Percentiles rank a stretch among this genome's conserved stretches.
These are phyloP conservation scores for Engystomops pustulosus DNA, from an alignment of 2,113 vertebrate genomes.

Conservation along the genomic window DNA sequence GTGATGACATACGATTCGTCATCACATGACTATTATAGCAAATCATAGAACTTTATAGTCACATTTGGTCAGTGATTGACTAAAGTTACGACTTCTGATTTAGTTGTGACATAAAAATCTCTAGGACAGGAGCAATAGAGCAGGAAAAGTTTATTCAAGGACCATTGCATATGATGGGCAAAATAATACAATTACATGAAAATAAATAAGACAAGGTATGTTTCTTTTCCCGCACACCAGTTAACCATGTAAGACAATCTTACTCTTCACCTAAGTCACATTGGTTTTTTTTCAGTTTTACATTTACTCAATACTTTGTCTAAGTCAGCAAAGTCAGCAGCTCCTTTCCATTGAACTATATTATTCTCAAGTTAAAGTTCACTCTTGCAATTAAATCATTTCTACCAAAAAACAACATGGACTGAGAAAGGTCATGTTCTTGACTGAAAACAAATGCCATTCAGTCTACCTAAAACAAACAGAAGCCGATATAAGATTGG, in stretches of 20 bases:
- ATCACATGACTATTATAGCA: too few relatives aligned
- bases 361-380: conserved; percentile 17
- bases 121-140: too few relatives aligned
- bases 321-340: not conserved
- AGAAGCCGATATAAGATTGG: not conserved
- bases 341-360: not conserved
- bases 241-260: not conserved
- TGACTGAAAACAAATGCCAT: conserved; percentile 21
- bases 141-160: too few relatives aligned
- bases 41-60: too few relatives aligned
- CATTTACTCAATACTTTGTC: conserved; percentile 1
- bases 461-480: conserved; percentile 17
- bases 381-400: conserved; percentile 24
- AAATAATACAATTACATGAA: too few relatives aligned
- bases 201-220: too few relatives aligned
- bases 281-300: not conserved
- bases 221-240: too few relatives aligned
- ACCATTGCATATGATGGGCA: too few relatives aligned
- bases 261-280: not conserved
- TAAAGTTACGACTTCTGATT: too few relatives aligned
- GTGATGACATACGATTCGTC: too few relatives aligned
- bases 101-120: too few relatives aligned
- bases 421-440: not conserved
- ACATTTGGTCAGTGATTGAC: too few relatives aligned
- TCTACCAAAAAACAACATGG: conserved; percentile 16